phyloP scores from a whole-genome alignment of 2,888 invertebrate species.

The Rapana venosa region DNA sequence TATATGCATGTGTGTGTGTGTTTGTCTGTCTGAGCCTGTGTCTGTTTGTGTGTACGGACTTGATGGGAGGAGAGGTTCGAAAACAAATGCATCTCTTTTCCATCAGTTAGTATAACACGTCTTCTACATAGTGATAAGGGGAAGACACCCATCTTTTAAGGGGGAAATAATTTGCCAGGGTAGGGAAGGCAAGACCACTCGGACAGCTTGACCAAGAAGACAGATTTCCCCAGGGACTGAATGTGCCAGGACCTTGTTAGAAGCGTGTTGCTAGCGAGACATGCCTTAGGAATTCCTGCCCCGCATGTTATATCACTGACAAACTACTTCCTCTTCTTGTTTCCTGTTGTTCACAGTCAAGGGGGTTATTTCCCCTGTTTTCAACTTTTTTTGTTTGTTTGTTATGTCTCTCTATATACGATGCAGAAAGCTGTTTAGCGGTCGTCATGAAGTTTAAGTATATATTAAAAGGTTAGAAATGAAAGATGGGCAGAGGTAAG shows the following conservation, averaged over 20 bases:
- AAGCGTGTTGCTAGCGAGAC: conserved; percentile 26
- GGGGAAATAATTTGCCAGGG: conserved; percentile 31
- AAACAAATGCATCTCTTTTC: background rate
- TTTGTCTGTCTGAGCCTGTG: too few species aligned
- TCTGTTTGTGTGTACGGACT: too few species aligned
- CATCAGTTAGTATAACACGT: background rate
- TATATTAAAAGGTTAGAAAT: too few species aligned
- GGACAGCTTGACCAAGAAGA: conserved; percentile 26
- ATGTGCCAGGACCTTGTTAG: conserved; percentile 18
- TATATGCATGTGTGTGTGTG: too few species aligned
- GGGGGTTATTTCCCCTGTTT: too few species aligned
- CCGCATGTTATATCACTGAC: background rate
- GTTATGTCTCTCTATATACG: too few species aligned
- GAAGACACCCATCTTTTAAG: background rate
- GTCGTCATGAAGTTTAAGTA: too few species aligned
- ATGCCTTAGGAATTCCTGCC: background rate
- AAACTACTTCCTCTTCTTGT: background rate
- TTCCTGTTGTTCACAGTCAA: background rate
- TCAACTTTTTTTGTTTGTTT: too few species aligned
- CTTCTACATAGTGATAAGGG: background rate
- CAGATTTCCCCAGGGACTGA: conserved; percentile 33
- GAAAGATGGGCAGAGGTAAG: too few species aligned
- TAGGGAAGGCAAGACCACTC: background rate
- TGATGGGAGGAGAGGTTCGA: too few species aligned
- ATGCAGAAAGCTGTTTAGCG: too few species aligned